Evolutionary conservation across 2,113 vertebrate genomes (phyloP).

Genomic region (Leptodactylus fuscus): DNA sequence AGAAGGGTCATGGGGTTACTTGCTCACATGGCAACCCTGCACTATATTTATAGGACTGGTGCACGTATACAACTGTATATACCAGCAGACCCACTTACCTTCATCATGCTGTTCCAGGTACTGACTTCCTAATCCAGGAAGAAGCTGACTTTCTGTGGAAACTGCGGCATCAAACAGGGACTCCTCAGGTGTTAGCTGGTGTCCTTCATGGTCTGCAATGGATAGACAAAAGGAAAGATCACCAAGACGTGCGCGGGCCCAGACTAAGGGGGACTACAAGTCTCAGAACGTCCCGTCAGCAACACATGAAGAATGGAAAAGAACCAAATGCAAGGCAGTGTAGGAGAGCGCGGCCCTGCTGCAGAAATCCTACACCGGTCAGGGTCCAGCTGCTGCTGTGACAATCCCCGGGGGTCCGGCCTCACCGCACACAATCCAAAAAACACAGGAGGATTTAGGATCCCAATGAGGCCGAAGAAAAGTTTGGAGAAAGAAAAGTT

Average conservation of each 20-base stretch:
- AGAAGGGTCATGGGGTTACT: too few relatives aligned
- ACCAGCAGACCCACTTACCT: background rate
- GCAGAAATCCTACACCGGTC: background rate
- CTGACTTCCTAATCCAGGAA: background rate
- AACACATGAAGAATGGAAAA: background rate
- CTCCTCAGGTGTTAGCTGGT: background rate
- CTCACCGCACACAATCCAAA: background rate
- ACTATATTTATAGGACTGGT: too few relatives aligned
- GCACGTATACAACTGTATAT: too few relatives aligned
- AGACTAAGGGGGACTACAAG: background rate
- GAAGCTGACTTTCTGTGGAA: background rate
- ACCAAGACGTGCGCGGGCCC: background rate
- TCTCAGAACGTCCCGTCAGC: background rate
- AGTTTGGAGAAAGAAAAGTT: background rate
- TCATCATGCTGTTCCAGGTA: background rate
- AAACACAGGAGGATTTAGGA: too few relatives aligned
- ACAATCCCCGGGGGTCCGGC: background rate
- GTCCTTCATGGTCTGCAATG: conserved; percentile 8
- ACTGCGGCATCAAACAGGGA: too few relatives aligned
- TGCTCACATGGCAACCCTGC: too few relatives aligned
- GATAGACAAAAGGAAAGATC: background rate
- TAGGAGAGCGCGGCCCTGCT: background rate
- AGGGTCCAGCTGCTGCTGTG: background rate
- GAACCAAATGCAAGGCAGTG: background rate
- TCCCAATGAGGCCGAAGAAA: background rate